Percentiles rank a stretch among this genome's conserved stretches.
phyloP scores from a whole-genome alignment of 2,888 invertebrate species.

The Cheilosia vulpina region DNA sequence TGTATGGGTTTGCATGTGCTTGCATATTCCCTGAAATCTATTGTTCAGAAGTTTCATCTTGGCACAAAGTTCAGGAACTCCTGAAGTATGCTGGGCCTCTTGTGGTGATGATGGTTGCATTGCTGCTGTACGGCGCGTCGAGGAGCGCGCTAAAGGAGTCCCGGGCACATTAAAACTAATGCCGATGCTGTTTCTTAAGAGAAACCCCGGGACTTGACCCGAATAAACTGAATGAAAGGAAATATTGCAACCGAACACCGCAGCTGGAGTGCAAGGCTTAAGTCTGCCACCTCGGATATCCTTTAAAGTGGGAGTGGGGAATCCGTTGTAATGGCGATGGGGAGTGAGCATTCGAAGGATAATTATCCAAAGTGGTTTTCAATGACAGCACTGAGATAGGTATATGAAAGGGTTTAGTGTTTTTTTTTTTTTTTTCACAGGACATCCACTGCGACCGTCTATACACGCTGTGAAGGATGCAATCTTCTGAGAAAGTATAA shows the following conservation, averaged over 20 bases:
- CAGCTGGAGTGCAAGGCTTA: constrained; percentile 50
- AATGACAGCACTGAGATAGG: constrained; percentile 48
- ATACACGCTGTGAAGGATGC: neutral
- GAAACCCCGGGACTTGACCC: constrained; percentile 68
- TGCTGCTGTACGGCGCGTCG: neutral
- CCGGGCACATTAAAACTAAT: constrained; percentile 58
- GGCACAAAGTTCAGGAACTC: constrained; percentile 68
- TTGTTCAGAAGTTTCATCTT: constrained; percentile 59
- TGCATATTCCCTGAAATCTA: constrained; percentile 26
- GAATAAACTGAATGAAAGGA: constrained; percentile 67
- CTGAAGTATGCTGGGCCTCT: constrained; percentile 42
- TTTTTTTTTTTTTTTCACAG: constrained; percentile 5
- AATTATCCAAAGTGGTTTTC: constrained; percentile 71
- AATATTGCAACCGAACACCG: constrained; percentile 45
- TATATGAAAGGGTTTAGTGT: constrained; percentile 9
- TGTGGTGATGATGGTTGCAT: constrained; percentile 12
- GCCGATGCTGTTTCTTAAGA: constrained; percentile 62
- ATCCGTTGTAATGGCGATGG: constrained; percentile 25
- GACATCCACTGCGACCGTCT: neutral
- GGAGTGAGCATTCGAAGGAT: constrained; percentile 46
- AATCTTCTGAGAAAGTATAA: neutral
- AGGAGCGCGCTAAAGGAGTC: neutral
- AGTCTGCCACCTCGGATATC: constrained; percentile 63
- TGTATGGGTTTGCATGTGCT: neutral
- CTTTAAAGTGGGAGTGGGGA: constrained; percentile 45